Evolutionary conservation across 1,140 invertebrate genomes (phyloP).

Genomic region (Drosophila kikkawai): DNA sequence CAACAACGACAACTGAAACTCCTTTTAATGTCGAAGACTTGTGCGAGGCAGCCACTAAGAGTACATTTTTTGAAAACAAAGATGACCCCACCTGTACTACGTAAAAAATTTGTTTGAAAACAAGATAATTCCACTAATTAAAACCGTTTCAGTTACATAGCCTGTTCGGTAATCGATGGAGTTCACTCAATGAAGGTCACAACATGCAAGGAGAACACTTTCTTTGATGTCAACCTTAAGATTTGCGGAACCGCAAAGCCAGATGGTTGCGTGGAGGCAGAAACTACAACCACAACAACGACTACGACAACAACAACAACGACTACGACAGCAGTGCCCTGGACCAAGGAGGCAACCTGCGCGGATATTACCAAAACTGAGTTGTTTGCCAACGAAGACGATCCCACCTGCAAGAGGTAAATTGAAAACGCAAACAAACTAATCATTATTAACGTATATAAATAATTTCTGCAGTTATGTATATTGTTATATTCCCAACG

Average conservation of each 20-base stretch:
- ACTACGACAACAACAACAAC: slow-evolving; percentile 11
- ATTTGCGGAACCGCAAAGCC: slow-evolving; percentile 16
- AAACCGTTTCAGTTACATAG: slow-evolving; percentile 13
- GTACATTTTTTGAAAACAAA: slow-evolving; percentile 11
- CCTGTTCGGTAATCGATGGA: slow-evolving; percentile 1
- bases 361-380: neutral
- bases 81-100: slow-evolving; percentile 35
- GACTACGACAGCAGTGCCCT: slow-evolving; percentile 10
- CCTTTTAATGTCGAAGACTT: slow-evolving; percentile 14
- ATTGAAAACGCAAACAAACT: neutral
- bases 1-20: slow-evolving; percentile 10
- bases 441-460: neutral
- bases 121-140: neutral
- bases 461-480: slow-evolving; percentile 35
- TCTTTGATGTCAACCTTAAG: slow-evolving; percentile 1
- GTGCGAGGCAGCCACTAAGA: slow-evolving; percentile 5
- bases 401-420: slow-evolving; percentile 51
- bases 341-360: slow-evolving; percentile 20
- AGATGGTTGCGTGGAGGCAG: slow-evolving; percentile 15
- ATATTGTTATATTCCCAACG: slow-evolving; percentile 17
- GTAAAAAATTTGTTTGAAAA: slow-evolving; percentile 12
- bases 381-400: slow-evolving; percentile 25
- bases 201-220: slow-evolving; percentile 2
- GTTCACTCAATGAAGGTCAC: slow-evolving; percentile 1
- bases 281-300: slow-evolving; percentile 17